Evolutionary conservation across 2,797 vertebrate species (phyloP).

Genomic region (Tiaroga cobitis): DNA sequence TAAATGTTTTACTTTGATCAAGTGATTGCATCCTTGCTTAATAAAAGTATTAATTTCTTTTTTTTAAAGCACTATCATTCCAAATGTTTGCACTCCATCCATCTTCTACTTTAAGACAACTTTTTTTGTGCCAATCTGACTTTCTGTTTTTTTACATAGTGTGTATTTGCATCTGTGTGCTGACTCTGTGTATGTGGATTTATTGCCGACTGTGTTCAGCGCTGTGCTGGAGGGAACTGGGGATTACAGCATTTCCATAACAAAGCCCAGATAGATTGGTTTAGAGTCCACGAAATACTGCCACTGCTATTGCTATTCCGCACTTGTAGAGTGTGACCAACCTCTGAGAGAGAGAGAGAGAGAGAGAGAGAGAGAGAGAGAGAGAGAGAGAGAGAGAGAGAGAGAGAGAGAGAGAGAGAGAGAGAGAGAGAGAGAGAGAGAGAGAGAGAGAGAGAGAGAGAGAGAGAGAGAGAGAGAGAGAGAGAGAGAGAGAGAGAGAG

Average conservation of each 20-base stretch:
- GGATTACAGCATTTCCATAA: conserved; percentile 52
- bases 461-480: conserved; percentile 5
- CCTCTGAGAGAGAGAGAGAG: conserved; percentile 7
- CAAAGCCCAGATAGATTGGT: conserved; percentile 50
- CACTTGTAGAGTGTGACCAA: conserved; percentile 23
- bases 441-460: background rate
- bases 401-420: background rate
- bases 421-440: background rate
- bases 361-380: background rate
- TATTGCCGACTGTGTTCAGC: conserved; percentile 24
- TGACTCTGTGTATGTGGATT: conserved; percentile 20
- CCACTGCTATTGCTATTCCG: conserved; percentile 35
- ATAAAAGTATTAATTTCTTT: background rate
- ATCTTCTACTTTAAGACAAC: background rate
- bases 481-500: background rate
- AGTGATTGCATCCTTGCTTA: background rate
- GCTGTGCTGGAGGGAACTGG: conserved; percentile 14
- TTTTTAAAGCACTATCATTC: background rate
- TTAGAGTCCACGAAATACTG: conserved; percentile 24
- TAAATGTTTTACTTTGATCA: background rate
- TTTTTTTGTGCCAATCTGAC: background rate
- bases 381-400: background rate
- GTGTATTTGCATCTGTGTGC: conserved; percentile 19
- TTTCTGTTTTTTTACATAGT: background rate
- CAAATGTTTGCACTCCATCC: background rate